Conservation (phyloP, 92 coral and sea anemone species). For the Parazoanthus atlanticus region DNA sequence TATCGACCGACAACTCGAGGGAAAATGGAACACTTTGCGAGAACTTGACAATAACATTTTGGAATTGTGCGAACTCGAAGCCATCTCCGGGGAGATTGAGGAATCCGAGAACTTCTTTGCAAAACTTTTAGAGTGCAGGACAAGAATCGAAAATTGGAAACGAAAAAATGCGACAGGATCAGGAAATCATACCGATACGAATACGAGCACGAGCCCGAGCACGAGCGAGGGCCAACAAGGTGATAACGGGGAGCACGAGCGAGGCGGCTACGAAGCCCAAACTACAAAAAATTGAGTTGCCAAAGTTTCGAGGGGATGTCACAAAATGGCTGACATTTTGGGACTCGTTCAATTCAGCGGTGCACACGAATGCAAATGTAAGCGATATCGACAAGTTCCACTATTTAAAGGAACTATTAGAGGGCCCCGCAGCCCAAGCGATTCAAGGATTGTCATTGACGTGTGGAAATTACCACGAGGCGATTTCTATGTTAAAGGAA, state of each 20-base stretch:
- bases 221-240: neutral
- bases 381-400: constrained; percentile 24
- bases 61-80: constrained; percentile 36
- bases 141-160: neutral
- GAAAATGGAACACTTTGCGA: constrained; percentile 15
- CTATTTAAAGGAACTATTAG: constrained; percentile 2
- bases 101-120: neutral
- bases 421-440: constrained; percentile 1
- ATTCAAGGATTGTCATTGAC: neutral
- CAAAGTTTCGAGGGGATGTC: constrained; percentile 51
- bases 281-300: constrained; percentile 46
- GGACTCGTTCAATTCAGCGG: constrained; percentile 46
- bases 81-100: constrained; percentile 11
- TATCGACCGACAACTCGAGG: constrained; percentile 22
- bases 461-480: neutral
- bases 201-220: neutral
- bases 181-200: neutral
- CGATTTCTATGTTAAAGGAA: neutral
- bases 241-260: neutral
- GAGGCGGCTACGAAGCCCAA: constrained; percentile 43
- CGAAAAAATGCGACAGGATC: neutral
- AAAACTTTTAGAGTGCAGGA: constrained; percentile 5
- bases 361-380: constrained; percentile 26
- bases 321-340: constrained; percentile 55
- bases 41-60: constrained; percentile 32